A percentile compares a stretch with the other conserved stretches of the same genome.
Evolutionary conservation across 1,140 invertebrate genomes (phyloP).

Genomic region (Nasonia vitripennis): DNA sequence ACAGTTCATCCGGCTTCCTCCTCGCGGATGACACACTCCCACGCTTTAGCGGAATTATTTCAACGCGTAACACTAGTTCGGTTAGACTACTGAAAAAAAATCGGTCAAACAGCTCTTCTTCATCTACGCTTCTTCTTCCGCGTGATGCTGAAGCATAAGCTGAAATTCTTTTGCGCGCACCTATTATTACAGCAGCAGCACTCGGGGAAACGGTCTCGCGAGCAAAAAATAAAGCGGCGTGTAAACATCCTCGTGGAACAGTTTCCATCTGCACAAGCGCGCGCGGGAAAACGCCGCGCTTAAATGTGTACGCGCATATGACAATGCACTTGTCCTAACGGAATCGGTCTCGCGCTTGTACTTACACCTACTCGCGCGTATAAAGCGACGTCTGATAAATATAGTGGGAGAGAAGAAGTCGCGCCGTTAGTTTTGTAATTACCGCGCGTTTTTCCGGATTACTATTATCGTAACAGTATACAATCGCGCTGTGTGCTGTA

Average conservation of each 20-base stretch:
- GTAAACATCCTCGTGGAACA: not conserved
- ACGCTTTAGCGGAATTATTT: not conserved
- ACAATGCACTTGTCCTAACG: conserved; percentile 36
- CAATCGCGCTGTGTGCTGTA: not conserved
- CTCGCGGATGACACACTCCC: not conserved
- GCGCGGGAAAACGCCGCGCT: not conserved
- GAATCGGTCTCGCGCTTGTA: not conserved
- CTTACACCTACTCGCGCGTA: not conserved
- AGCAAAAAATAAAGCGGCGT: no score
- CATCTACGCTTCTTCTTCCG: no score
- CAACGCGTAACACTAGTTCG: not conserved
- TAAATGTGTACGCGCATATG: not conserved
- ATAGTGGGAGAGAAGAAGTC: conserved; percentile 18
- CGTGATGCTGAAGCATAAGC: no score
- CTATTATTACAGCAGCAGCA: no score
- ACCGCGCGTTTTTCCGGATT: not conserved
- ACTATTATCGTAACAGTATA: not conserved
- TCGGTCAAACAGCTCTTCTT: no score
- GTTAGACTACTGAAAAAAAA: not conserved
- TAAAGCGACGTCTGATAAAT: conserved; percentile 31
- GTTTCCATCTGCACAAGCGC: not conserved
- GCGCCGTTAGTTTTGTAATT: conserved; percentile 25
- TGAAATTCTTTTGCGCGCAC: no score
- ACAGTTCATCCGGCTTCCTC: not conserved
- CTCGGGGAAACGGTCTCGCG: no score